Percentiles rank a stretch among this genome's conserved stretches.
Conservation (phyloP, 2,888 invertebrate genomes). For the Cataglyphis altisquamis region DNA sequence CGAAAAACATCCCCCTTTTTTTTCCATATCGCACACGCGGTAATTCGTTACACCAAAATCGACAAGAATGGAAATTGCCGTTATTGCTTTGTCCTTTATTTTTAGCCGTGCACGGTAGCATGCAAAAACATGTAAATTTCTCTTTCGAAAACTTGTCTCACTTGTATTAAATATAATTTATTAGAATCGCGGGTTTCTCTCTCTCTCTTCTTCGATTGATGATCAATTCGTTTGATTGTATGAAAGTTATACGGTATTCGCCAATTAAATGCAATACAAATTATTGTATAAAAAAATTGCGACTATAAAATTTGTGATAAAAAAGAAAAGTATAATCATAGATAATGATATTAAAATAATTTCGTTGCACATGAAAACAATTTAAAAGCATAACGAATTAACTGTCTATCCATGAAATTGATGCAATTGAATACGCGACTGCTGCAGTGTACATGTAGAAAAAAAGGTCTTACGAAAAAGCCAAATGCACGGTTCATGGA, state of each 20-base stretch:
- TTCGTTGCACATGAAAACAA: neutral
- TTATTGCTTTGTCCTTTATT: conserved; percentile 47
- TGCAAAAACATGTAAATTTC: conserved; percentile 6
- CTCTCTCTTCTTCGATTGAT: neutral
- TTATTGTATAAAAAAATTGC: neutral
- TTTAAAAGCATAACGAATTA: neutral
- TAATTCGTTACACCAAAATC: conserved; percentile 56
- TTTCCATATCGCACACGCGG: conserved; percentile 26
- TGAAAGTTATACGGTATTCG: neutral
- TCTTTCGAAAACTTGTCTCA: conserved; percentile 8
- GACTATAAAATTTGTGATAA: neutral
- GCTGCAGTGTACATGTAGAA: neutral
- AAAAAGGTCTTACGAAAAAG: conserved; percentile 67
- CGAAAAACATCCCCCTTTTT: conserved; percentile 48
- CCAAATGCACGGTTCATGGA: conserved; percentile 69
- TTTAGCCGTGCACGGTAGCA: conserved; percentile 16
- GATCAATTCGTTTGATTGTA: neutral
- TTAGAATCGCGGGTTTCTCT: neutral
- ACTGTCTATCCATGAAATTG: neutral
- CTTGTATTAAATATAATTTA: conserved; percentile 14
- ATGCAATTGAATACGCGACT: neutral
- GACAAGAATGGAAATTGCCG: conserved; percentile 51
- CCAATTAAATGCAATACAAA: neutral
- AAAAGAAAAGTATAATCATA: neutral
- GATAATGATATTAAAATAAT: neutral